A percentile compares a stretch with the other conserved stretches of the same genome.
These are phyloP conservation scores for Pomatostomus ruficeps DNA, from an alignment of 2,113 vertebrate species.

Conservation along the genomic window DNA sequence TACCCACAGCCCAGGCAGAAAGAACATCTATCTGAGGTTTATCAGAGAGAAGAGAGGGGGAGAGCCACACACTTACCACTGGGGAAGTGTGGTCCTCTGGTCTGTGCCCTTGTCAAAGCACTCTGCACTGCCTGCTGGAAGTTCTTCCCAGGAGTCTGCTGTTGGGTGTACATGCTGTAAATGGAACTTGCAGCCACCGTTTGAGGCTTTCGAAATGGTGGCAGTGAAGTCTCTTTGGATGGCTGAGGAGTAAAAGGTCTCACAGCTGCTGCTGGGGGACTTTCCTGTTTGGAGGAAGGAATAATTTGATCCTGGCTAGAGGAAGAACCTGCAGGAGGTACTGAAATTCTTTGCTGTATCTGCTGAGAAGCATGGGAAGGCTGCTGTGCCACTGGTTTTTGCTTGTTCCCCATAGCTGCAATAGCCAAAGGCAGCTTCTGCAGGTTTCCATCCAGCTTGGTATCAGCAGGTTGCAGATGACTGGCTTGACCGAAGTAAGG, in stretches of 20 bases:
- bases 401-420: constrained; percentile 75
- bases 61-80: constrained; percentile 74
- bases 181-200: constrained; percentile 90
- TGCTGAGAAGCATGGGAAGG: constrained; percentile 54
- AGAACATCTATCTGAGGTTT: background rate
- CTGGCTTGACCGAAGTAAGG: constrained; percentile 74
- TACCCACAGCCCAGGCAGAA: background rate
- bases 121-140: constrained; percentile 81
- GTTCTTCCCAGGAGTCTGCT: constrained; percentile 79
- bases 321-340: constrained; percentile 30
- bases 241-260: constrained; percentile 93
- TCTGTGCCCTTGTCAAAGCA: constrained; percentile 74
- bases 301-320: constrained; percentile 79
- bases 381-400: constrained; percentile 73
- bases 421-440: constrained; percentile 72
- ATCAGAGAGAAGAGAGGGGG: background rate
- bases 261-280: constrained; percentile 88
- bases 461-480: constrained; percentile 61
- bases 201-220: constrained; percentile 83
- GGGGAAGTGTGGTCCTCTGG: constrained; percentile 78
- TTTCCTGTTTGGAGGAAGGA: constrained; percentile 85
- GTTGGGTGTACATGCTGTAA: constrained; percentile 96
- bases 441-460: constrained; percentile 65
- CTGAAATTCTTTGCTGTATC: constrained; percentile 58
- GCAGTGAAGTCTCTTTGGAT: constrained; percentile 77